Evolutionary conservation across 2,797 vertebrate genomes (phyloP).

Genomic region (Eospalax fontanierii): DNA sequence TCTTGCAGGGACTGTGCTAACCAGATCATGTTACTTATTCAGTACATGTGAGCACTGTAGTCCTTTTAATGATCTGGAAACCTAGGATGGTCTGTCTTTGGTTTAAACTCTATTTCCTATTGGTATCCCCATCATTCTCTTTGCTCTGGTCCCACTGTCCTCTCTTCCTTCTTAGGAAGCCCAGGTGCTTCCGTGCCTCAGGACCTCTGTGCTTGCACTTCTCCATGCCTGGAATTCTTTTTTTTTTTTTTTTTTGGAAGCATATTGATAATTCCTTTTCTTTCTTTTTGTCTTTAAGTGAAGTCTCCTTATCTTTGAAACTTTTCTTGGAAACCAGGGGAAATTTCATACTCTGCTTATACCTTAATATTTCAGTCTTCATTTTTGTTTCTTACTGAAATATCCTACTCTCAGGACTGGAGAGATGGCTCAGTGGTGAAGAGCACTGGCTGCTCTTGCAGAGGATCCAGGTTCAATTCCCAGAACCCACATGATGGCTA

Average conservation of each 20-base stretch:
- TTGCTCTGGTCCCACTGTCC: not conserved
- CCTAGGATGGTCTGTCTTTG: not conserved
- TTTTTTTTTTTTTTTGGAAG: not conserved
- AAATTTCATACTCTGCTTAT: not conserved
- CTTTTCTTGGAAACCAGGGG: not conserved
- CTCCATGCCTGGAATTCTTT: not conserved
- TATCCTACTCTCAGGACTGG: not conserved
- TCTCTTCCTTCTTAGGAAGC: not conserved
- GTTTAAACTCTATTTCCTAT: not conserved
- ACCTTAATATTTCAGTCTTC: conserved; percentile 7
- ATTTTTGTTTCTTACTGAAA: conserved; percentile 18
- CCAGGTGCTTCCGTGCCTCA: not conserved
- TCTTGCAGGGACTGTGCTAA: not conserved
- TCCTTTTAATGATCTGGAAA: not conserved
- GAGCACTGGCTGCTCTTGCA: no score
- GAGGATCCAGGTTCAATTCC: no score
- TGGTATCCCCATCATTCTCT: not conserved
- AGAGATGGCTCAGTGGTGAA: no score
- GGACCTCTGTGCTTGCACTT: not conserved
- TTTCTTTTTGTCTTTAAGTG: not conserved
- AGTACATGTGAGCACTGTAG: not conserved
- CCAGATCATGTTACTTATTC: not conserved
- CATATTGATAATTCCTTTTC: not conserved
- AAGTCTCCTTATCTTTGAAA: not conserved
- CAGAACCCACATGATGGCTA: no score